Evolutionary conservation across 2,113 vertebrate species (phyloP), one percentile per base, ranked within the genome.

Genomic region (Brevimyrus niger): DNA sequence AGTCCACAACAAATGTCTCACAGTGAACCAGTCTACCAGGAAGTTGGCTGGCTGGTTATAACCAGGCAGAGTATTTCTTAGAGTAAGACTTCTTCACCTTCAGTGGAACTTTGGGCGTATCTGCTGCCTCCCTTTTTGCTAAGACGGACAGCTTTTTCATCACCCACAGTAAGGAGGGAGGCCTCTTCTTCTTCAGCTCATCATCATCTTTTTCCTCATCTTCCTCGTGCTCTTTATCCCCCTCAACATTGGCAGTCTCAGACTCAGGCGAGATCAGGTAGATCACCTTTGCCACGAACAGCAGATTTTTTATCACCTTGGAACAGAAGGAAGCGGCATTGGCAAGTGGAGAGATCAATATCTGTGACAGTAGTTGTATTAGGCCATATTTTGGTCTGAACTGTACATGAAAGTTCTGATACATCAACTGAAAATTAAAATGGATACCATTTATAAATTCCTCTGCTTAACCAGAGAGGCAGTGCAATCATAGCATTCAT

Each of bases 241-340:
- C 92, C 90, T 87, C 50, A 0, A 91, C 11, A 13, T 90, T 55
- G 76, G 53, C 69, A 5, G 93, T 89, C 4, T 95, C 94, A 19
- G 93, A 95, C 90, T 96, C 94, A 2, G 96, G 96, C 27, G 95
- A 96, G 86, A 99, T 91, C 87, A 98, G 96, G 93, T 98, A 97
- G 51, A 99, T 94, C 91, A 98, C 96, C 93, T 98, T 98, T 73
- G 97, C 97, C 10, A 98, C 94, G 11, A 98, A 99, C 90, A 99
- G 93, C 90, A 99, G 95, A 92, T 99, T 99, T 96, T 99, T 99
- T 92, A 99, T 94, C 89, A 99, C 96, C 98, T 99, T 93, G 46
- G 44, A 38, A 90, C 13, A 19, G 9, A 47, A 82, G 61, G n/a
- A 27, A 90, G 1, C 6, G 35, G 89, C 3, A 3, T 0, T 3